Evolutionary conservation across 2,113 vertebrate genomes (phyloP).

Genomic region (Montifringilla adamsi): DNA sequence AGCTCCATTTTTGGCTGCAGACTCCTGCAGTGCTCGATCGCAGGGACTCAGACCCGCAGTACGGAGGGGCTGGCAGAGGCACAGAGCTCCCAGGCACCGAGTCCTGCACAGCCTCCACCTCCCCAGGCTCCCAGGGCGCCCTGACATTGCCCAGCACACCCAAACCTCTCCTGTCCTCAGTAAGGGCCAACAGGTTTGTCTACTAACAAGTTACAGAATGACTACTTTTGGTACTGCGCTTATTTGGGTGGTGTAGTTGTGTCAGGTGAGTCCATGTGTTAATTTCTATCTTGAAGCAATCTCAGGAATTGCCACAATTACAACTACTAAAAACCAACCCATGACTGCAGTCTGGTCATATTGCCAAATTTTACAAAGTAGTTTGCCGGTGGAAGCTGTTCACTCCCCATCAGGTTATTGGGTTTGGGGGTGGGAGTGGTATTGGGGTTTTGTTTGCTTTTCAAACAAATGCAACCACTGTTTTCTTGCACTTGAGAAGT

Average conservation of each 20-base stretch:
- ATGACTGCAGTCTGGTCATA: no score
- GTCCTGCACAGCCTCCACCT: background rate
- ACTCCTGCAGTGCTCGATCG: background rate
- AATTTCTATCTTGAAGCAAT: no score
- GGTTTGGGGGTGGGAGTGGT: no score
- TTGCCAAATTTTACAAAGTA: no score
- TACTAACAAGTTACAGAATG: background rate
- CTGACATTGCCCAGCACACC: background rate
- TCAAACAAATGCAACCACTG: no score
- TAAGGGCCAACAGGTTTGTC: background rate
- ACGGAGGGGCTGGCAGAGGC: fast-evolving
- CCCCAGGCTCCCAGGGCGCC: background rate
- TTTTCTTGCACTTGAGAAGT: no score
- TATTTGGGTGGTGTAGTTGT: background rate
- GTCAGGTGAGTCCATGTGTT: no score
- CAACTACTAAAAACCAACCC: no score
- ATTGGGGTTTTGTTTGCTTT: no score
- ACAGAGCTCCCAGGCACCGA: fast-evolving
- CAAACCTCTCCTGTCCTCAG: background rate
- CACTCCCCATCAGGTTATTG: no score
- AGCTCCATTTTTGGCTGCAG: background rate
- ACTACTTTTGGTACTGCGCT: background rate
- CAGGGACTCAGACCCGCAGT: fast-evolving
- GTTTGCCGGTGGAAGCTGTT: no score
- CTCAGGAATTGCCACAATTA: no score